phyloP scores from a whole-genome alignment of 2,888 invertebrate species.

The Cremastinae sp. region DNA sequence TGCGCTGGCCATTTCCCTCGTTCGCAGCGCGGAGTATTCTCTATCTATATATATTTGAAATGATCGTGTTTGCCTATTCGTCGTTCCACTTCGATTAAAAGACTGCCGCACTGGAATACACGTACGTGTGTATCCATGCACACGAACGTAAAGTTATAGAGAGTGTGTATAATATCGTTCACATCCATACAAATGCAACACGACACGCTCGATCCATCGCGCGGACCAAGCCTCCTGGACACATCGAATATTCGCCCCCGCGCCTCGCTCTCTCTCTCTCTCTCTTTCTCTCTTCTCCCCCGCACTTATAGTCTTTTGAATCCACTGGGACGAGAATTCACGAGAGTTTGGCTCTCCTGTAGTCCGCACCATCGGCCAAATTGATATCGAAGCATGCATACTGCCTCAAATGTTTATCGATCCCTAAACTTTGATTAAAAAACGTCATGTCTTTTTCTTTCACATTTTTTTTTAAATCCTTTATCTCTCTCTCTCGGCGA shows the following conservation, averaged over 20 bases:
- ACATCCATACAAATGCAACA: background rate
- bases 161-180: background rate
- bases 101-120: slow-evolving; percentile 5
- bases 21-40: slow-evolving; percentile 13
- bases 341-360: slow-evolving; percentile 14
- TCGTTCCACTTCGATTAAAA: slow-evolving; percentile 52
- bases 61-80: slow-evolving; percentile 37
- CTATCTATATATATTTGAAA: slow-evolving; percentile 53
- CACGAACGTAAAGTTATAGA: slow-evolving; percentile 7
- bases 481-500: slow-evolving; percentile 1
- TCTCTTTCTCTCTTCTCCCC: background rate
- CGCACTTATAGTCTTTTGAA: slow-evolving; percentile 44
- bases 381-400: slow-evolving; percentile 33
- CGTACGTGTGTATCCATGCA: slow-evolving; percentile 6
- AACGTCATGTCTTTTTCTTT: background rate
- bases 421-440: slow-evolving; percentile 14
- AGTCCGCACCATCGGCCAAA: slow-evolving; percentile 4
- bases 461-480: background rate
- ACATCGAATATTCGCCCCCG: slow-evolving; percentile 26
- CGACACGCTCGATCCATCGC: slow-evolving; percentile 5
- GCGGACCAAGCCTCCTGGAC: slow-evolving; percentile 15
- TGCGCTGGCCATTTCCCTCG: slow-evolving; percentile 19
- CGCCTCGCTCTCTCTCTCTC: background rate
- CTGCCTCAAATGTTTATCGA: slow-evolving; percentile 26
- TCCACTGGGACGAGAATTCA: slow-evolving; percentile 34